Conservation (phyloP, 2,888 invertebrate species). For the Hoplodrina ambigua region DNA sequence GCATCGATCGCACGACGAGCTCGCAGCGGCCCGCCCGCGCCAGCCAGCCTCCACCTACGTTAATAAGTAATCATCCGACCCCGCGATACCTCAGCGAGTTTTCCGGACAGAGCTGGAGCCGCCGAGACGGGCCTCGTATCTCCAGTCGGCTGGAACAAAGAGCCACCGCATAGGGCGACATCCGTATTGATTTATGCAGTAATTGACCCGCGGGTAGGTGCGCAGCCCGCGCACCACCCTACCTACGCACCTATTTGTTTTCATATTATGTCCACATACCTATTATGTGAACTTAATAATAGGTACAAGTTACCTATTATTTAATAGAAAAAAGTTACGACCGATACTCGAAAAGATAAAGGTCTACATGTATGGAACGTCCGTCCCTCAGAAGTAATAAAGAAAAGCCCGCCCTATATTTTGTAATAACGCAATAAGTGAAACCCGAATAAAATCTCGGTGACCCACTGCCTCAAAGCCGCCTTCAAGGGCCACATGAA, state of each 20-base stretch:
- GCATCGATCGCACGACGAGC: constrained; percentile 89
- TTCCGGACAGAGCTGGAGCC: constrained; percentile 88
- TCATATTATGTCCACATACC: constrained; percentile 65
- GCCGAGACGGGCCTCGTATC: constrained; percentile 86
- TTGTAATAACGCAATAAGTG: constrained; percentile 42
- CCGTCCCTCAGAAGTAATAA: constrained; percentile 42
- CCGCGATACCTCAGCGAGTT: constrained; percentile 89
- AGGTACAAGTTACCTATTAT: constrained; percentile 6
- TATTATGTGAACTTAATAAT: constrained; percentile 56
- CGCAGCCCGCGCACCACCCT: constrained; percentile 79
- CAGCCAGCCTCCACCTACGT: constrained; percentile 90
- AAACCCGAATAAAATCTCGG: constrained; percentile 61
- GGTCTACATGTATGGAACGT: not conserved
- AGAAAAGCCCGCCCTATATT: constrained; percentile 42
- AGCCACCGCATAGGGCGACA: constrained; percentile 84
- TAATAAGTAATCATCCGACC: constrained; percentile 91
- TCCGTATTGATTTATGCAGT: constrained; percentile 88
- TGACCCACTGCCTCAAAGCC: constrained; percentile 76
- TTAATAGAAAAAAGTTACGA: not conserved
- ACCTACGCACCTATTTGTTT: constrained; percentile 78
- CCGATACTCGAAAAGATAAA: constrained; percentile 8
- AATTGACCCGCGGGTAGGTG: constrained; percentile 86
- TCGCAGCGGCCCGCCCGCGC: constrained; percentile 87
- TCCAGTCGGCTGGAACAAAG: constrained; percentile 88
- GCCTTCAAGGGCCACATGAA: constrained; percentile 71